Conservation (phyloP, 1,140 invertebrate species). For the Coenobita brevimanus region DNA sequence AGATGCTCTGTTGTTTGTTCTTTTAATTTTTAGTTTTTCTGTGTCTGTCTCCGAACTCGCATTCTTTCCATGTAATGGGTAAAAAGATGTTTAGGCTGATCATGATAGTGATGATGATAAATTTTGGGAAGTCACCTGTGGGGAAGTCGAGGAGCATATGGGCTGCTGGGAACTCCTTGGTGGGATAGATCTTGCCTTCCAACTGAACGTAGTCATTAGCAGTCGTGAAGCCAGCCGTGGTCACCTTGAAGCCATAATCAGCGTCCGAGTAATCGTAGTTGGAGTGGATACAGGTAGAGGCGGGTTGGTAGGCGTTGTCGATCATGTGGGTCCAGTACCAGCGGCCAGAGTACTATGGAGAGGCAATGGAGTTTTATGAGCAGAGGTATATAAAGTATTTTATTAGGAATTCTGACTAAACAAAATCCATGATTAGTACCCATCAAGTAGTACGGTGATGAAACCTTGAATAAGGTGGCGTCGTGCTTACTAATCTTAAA, state of each 20-base stretch:
- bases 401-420: neutral
- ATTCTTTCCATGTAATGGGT: no score
- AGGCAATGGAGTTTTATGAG: no score
- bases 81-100: no score
- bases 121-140: no score
- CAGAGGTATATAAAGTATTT: no score
- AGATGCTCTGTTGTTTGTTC: no score
- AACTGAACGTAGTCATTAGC: neutral
- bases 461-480: no score
- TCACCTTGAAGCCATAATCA: constrained; percentile 8
- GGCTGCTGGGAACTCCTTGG: neutral
- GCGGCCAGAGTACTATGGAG: constrained; percentile 1
- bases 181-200: neutral
- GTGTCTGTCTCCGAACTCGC: no score
- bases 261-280: neutral
- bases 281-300: neutral
- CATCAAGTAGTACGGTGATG: no score
- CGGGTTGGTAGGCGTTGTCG: neutral
- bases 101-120: no score
- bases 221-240: neutral
- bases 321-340: neutral
- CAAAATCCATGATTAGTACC: no score
- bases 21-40: no score
- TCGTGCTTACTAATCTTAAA: neutral
- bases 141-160: constrained; percentile 3